phyloP scores from a whole-genome alignment of 2,113 vertebrate species.

The Oxygymnocypris stewartii region DNA sequence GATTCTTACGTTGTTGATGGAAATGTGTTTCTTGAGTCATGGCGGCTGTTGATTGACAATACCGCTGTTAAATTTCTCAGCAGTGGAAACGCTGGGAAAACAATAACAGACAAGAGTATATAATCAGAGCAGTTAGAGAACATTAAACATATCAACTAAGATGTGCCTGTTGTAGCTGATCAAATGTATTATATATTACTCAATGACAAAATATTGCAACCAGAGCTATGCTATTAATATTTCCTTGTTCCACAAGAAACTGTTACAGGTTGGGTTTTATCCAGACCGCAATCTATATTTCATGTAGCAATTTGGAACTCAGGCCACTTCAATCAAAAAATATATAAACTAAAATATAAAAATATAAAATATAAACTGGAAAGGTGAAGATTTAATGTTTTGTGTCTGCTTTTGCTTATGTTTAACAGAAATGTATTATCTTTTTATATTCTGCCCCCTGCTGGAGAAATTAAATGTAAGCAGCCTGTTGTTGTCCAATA shows the following conservation, averaged over 20 bases:
- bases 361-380: too few relatives aligned
- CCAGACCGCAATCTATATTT: not conserved
- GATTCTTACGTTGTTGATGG: slow-evolving; percentile 56
- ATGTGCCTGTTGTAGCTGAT: not conserved
- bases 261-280: not conserved
- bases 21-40: slow-evolving; percentile 59
- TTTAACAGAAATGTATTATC: not conserved
- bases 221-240: not conserved
- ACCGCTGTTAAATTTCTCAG: slow-evolving; percentile 25
- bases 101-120: not conserved
- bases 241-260: not conserved
- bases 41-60: not conserved
- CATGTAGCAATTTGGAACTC: not conserved
- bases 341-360: not conserved
- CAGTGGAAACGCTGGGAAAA: not conserved
- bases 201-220: not conserved
- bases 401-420: not conserved
- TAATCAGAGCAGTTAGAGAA: not conserved
- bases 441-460: not conserved
- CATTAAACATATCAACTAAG: not conserved
- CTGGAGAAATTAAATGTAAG: not conserved
- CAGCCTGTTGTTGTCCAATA: not conserved
- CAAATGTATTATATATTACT: not conserved
- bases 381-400: not conserved
- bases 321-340: not conserved